Base-by-base conservation (phyloP, 2,888 invertebrate species). In the Mythimna loreyi region DNA sequence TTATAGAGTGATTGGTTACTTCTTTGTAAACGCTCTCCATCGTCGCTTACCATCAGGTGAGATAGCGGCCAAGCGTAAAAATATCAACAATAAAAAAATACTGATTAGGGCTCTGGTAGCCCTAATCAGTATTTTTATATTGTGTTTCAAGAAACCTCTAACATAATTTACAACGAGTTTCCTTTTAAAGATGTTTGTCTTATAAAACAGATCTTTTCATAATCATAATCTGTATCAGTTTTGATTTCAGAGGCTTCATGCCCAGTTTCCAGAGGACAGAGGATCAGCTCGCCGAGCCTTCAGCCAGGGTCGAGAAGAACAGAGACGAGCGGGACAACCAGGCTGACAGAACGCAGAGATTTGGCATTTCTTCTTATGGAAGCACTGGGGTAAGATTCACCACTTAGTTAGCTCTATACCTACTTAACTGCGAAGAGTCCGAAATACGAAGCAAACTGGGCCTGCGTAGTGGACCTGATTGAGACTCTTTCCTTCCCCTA, bases 331-430 rank as follows among this genome's bases (percentile, higher is more conserved):
- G 91, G 4, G 91, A 95, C 67, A 90, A 74, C 63, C 91, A 93
- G 77, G 84, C 91, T 2, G 96, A 96, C 66, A 92, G 96, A 67
- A 94, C 96, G 0, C 96, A 96, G 87, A 87, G 96, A 63, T 97
- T 97, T 80, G 97, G 97, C 0, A 92, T 96, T 43, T 93, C 96
- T 0, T 88, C 95, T 0, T 97, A 95, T 78, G 97, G 96, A 16
- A 94, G 92, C 62, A 95, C 96, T 13, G 96, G 96, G 56, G 88
- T 91, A 45, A 90, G 92, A 3, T 25, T 53, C 1, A 25, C 4
- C 11, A 36, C 2, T 49, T 1, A 19, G 40, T 49, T 1, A 19
- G 40, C 40, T 40, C 5, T 40, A 16, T 6, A 50, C 9, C 21
- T 45, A 50, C 9, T 19, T 45, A 45, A n/a, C 43, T 28, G 2